phyloP scores from a whole-genome alignment of 2,797 vertebrate genomes.

The Thaleichthys pacificus region DNA sequence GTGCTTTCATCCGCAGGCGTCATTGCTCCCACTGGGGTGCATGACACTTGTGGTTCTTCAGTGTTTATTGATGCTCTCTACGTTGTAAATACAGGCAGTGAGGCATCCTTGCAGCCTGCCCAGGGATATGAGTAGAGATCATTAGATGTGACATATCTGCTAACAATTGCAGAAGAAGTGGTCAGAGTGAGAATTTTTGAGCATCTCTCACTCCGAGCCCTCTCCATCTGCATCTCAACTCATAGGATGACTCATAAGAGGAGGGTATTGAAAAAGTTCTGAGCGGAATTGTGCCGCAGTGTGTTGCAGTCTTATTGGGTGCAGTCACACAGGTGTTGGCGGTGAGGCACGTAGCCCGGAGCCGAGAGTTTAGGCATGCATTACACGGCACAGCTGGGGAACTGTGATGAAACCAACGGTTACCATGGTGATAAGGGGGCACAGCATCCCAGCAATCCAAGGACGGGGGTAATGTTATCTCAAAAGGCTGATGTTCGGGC shows the following conservation, averaged over 20 bases:
- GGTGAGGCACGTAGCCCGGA: constrained; percentile 23
- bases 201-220: not conserved
- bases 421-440: constrained; percentile 68
- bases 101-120: constrained; percentile 20
- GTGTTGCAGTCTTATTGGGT: not conserved
- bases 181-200: constrained; percentile 6
- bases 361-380: constrained; percentile 46
- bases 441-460: constrained; percentile 48
- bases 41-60: constrained; percentile 32
- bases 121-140: constrained; percentile 15
- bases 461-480: constrained; percentile 43
- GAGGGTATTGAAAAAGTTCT: too few relatives aligned
- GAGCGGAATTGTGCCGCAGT: too few relatives aligned
- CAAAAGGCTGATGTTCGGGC: not conserved
- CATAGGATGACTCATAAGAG: constrained; percentile 16
- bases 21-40: constrained; percentile 34
- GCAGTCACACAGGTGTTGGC: constrained; percentile 15
- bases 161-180: constrained; percentile 8
- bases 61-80: constrained; percentile 30
- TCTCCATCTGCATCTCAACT: constrained; percentile 21
- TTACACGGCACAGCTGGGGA: constrained; percentile 65
- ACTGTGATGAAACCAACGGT: constrained; percentile 55
- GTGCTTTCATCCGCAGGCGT: constrained; percentile 52
- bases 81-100: constrained; percentile 30
- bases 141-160: constrained; percentile 22